Conservation (phyloP, 1,140 invertebrate genomes). For the Zaprionus taronus region DNA sequence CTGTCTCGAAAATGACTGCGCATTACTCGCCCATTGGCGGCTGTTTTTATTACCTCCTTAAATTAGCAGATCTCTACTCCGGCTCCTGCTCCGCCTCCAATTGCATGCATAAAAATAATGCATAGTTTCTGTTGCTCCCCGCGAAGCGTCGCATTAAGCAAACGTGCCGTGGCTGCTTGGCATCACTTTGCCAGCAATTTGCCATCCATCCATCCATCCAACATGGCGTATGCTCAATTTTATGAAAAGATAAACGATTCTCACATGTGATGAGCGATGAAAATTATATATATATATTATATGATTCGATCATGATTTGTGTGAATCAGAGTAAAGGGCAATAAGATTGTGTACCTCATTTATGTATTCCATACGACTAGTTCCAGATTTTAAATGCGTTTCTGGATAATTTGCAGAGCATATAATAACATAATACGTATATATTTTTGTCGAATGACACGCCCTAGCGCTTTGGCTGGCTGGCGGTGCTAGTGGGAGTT, state of each 20-base stretch:
- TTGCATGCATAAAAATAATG: constrained; percentile 64
- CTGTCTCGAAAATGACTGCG: constrained; percentile 58
- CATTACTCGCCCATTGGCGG: constrained; percentile 72
- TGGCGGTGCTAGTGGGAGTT: not conserved
- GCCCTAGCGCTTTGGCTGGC: constrained; percentile 20
- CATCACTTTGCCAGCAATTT: constrained; percentile 15
- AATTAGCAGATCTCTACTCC: constrained; percentile 44
- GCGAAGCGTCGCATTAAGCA: constrained; percentile 72
- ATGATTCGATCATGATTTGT: not conserved
- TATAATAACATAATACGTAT: constrained; percentile 30
- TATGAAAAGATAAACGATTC: constrained; percentile 8
- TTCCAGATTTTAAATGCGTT: too few species aligned
- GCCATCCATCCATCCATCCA: too few species aligned
- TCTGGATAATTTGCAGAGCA: constrained; percentile 37
- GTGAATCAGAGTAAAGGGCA: not conserved
- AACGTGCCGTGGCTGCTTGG: constrained; percentile 10
- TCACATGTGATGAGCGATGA: not conserved
- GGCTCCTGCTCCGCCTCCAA: not conserved
- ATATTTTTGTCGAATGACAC: constrained; percentile 24
- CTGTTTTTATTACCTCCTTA: constrained; percentile 68
- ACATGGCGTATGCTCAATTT: constrained; percentile 31
- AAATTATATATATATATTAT: not conserved
- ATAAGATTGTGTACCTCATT: too few species aligned
- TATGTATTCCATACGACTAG: too few species aligned
- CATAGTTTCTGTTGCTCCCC: constrained; percentile 67